Evolutionary conservation across 1,140 invertebrate species (phyloP).

Genomic region (Halyomorpha halys): DNA sequence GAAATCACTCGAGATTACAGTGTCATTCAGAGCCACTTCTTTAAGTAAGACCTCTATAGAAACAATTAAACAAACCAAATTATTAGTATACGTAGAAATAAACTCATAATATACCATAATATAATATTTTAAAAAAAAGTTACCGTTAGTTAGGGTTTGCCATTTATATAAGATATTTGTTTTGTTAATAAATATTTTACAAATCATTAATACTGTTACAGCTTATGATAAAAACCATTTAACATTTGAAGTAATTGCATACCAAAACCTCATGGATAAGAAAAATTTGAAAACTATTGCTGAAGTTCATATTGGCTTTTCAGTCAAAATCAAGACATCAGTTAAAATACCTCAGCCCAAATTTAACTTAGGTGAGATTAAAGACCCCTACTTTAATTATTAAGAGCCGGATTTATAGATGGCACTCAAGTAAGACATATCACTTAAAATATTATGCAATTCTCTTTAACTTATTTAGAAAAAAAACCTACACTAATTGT

Average conservation of each 20-base stretch:
- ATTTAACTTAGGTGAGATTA: slow-evolving; percentile 7
- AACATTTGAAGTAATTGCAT: neutral
- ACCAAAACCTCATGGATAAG: neutral
- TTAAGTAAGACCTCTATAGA: slow-evolving; percentile 3
- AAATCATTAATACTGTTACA: neutral
- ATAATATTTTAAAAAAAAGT: no score
- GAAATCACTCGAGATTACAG: slow-evolving; percentile 17
- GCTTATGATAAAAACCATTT: neutral
- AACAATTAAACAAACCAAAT: neutral
- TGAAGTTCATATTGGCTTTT: neutral
- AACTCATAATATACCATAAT: neutral
- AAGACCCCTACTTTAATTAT: no score
- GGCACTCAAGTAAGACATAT: no score
- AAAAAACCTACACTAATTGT: no score
- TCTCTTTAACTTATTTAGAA: no score
- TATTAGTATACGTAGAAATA: neutral
- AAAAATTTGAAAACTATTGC: neutral
- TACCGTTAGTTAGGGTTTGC: no score
- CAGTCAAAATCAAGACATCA: slow-evolving; percentile 13
- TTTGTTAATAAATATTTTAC: no score
- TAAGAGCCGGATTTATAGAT: no score
- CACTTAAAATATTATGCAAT: no score
- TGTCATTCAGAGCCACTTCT: neutral
- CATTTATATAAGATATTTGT: no score
- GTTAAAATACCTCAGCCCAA: slow-evolving; percentile 2